phyloP scores from a whole-genome alignment of 1,140 invertebrate genomes.

The Drosophila truncata region DNA sequence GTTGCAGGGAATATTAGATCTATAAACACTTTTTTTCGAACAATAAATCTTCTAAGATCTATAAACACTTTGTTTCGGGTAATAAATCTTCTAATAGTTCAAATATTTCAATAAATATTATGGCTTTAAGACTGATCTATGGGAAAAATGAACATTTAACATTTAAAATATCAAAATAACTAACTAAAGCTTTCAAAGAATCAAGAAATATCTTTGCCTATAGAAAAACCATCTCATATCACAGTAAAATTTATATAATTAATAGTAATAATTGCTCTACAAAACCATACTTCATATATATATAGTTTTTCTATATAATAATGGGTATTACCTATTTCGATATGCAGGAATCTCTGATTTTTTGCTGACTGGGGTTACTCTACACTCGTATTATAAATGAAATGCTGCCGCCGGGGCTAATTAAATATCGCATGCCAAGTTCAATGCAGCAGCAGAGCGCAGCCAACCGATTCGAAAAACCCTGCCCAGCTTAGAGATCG shows the following conservation, averaged over 20 bases:
- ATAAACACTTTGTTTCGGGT: neutral
- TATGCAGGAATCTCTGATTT: neutral
- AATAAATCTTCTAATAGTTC: neutral
- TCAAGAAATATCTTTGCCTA: neutral
- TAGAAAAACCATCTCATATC: neutral
- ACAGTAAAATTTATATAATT: neutral
- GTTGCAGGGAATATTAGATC: neutral
- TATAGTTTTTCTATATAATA: neutral
- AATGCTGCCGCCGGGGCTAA: constrained; percentile 35
- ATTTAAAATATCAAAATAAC: too few relatives aligned
- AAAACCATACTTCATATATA: neutral
- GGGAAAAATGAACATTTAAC: too few relatives aligned
- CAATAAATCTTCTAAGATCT: neutral
- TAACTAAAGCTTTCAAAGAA: neutral
- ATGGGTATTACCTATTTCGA: constrained; percentile 4
- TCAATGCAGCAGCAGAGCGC: constrained; percentile 46
- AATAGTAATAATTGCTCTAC: neutral
- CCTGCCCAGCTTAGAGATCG: constrained; percentile 9
- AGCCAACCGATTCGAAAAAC: constrained; percentile 26
- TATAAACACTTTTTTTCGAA: too few relatives aligned
- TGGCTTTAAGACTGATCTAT: too few relatives aligned
- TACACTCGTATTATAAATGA: constrained; percentile 32
- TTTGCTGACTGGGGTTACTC: constrained; percentile 13
- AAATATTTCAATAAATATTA: too few relatives aligned
- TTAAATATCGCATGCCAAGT: constrained; percentile 70